A percentile compares a stretch with the other conserved stretches of the same genome.
phyloP scores from a whole-genome alignment of 2,888 invertebrate genomes.

The Agriopis leucophaearia region DNA sequence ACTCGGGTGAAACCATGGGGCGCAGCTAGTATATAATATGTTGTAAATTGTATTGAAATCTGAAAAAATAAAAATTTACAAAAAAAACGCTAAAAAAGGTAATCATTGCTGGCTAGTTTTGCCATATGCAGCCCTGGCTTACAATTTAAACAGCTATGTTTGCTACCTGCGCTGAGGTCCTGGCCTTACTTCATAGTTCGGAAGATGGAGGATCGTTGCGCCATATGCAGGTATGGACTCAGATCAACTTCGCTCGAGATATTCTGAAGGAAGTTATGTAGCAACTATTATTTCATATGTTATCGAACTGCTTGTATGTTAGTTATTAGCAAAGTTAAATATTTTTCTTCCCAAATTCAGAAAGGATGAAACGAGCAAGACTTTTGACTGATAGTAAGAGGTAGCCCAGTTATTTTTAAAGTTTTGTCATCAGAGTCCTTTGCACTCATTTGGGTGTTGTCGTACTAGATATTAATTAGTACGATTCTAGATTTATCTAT shows the following conservation, averaged over 20 bases:
- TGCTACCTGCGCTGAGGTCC: not conserved
- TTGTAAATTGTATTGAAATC: no score
- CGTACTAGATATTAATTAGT: no score
- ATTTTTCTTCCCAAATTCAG: no score
- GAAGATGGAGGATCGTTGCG: not conserved
- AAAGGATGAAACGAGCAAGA: no score
- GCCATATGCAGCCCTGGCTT: not conserved
- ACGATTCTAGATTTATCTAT: no score
- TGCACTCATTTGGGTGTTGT: not conserved
- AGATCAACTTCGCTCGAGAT: not conserved
- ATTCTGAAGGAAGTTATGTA: not conserved
- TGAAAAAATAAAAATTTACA: no score
- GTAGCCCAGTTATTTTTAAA: no score
- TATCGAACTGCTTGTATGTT: not conserved
- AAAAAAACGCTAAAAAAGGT: no score
- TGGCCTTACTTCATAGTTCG: not conserved
- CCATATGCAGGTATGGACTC: constrained; percentile 6
- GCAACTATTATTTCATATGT: not conserved
- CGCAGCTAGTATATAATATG: no score
- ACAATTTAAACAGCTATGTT: not conserved
- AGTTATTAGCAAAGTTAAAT: no score
- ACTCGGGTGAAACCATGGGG: no score
- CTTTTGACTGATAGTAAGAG: no score
- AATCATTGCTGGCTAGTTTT: not conserved
- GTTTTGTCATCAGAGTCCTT: not conserved